These are phyloP conservation scores for Dolichomitus sp. DNA, from an alignment of 2,888 invertebrate genomes.

Conservation along the genomic window DNA sequence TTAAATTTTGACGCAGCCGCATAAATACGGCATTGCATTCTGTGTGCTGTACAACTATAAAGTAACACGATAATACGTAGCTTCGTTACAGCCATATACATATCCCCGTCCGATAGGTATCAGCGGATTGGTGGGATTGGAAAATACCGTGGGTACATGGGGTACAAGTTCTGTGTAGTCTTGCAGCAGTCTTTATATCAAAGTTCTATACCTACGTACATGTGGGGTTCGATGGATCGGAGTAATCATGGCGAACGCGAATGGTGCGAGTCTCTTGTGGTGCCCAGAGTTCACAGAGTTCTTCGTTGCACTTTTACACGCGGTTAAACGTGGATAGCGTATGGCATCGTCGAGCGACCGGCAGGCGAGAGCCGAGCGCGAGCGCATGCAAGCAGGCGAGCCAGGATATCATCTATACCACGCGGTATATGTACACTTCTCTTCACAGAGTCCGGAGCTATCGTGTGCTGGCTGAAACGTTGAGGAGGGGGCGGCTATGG, in stretches of 20 bases:
- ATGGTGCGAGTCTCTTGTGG: constrained; percentile 70
- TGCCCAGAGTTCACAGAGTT: constrained; percentile 57
- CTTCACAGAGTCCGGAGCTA: constrained; percentile 61
- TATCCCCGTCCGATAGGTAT: constrained; percentile 60
- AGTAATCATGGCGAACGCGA: constrained; percentile 77
- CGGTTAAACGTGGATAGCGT: background rate
- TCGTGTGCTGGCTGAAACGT: constrained; percentile 72
- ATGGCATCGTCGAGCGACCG: constrained; percentile 74
- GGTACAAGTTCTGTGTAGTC: background rate
- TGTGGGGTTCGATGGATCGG: constrained; percentile 71
- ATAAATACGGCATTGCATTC: background rate
- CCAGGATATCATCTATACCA: constrained; percentile 83
- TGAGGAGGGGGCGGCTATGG: constrained; percentile 82
- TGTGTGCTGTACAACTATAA: constrained; percentile 23
- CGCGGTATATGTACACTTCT: constrained; percentile 31
- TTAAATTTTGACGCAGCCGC: constrained; percentile 60
- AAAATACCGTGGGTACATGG: constrained; percentile 59
- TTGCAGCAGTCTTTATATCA: constrained; percentile 3
- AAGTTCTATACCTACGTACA: constrained; percentile 1
- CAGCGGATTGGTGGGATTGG: constrained; percentile 58
- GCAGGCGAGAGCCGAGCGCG: constrained; percentile 39
- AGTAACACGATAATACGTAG: constrained; percentile 67
- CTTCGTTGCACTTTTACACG: constrained; percentile 61
- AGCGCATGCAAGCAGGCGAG: constrained; percentile 74
- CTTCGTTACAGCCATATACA: constrained; percentile 61